Evolutionary conservation across 2,113 vertebrate genomes (phyloP), one percentile per base, ranked within the genome.

Genomic region (Eolophus roseicapilla): DNA sequence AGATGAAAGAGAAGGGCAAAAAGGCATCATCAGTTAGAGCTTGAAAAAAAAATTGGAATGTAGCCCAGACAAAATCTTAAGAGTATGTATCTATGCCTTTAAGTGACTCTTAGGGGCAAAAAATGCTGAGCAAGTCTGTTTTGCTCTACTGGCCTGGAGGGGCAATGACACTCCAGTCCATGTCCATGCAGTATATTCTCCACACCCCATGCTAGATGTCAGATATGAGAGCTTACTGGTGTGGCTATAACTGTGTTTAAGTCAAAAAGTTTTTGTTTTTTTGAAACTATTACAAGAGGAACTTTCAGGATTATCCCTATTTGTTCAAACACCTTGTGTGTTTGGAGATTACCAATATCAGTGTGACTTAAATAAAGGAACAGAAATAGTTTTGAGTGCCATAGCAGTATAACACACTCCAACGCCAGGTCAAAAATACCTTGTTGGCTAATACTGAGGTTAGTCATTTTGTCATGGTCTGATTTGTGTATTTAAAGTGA

Each of bases 201-300:
- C 0, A 7, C 31, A 33, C 31, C 27, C 41, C 2, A 1, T 86
- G n/a, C 12, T 10, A 31, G 0, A 0, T 76, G 37, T 8, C 64
- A 41, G 55, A 33, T 52, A 29, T 13, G 25, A 50, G 52, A 60
- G 15, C 20, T 77, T 60, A 28, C 28, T n/a, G 21, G 20, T 75
- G 41, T 52, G 5, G 35, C 50, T 84, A 35, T 33, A 2, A 4
- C 23, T 60, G 31, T 35, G n/a, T 68, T 77, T 27, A 79, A 53
- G 6, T 46, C 60, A 25, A 6, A 78, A 93, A 9, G 5, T 27
- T 86, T 59, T 83, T 59, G 14, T 12, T 80, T 86, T 75, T 20
- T 70, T 39, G 12, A 70, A 78, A 44, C 13, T 57, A 11, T 63
- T 78, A 10, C 8, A 41, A 44, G 31, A 75, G 46, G 7, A 82